Conservation (phyloP, 2,113 vertebrate species). For the Clarias batrachus region DNA sequence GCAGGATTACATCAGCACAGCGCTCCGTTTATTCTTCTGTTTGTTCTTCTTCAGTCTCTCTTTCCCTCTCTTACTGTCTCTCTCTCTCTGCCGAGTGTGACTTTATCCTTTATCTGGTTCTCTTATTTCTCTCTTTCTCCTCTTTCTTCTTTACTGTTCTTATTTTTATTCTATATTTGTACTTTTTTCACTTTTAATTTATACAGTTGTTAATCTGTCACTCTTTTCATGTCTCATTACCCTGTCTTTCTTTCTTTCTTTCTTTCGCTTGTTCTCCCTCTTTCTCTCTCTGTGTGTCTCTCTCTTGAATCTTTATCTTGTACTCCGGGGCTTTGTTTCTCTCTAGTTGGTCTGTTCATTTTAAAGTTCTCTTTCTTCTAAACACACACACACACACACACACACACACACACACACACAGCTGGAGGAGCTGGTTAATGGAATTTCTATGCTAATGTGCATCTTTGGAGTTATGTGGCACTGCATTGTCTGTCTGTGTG, state of each 20-base stretch:
- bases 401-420: neutral
- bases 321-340: neutral
- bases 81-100: neutral
- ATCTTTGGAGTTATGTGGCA: neutral
- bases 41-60: neutral
- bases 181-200: neutral
- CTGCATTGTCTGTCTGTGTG: constrained; percentile 51
- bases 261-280: neutral
- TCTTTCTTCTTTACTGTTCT: neutral
- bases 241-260: no score
- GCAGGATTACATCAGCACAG: neutral
- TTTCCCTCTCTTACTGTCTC: neutral
- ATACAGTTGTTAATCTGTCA: neutral
- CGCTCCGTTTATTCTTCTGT: neutral
- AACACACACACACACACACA: constrained; percentile 28
- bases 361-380: neutral
- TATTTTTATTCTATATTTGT: neutral
- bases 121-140: no score
- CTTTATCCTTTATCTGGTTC: neutral
- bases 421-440: constrained; percentile 1
- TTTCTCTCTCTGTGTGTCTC: neutral
- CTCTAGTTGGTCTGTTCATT: neutral
- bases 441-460: constrained; percentile 5
- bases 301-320: neutral
- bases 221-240: neutral